phyloP scores from a whole-genome alignment of 2,888 invertebrate species.

The Plebejus anna region DNA sequence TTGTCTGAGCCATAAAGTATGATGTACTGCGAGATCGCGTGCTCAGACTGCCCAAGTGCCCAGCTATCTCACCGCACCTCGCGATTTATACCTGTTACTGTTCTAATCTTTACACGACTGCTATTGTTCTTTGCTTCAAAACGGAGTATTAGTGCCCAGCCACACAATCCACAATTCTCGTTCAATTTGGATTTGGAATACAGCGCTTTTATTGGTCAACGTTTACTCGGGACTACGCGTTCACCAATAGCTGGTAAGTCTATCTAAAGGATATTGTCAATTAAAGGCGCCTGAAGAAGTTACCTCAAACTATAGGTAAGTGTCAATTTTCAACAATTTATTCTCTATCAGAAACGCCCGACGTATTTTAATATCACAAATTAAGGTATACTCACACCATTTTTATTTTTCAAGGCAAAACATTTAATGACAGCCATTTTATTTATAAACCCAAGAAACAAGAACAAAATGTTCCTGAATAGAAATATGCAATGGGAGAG shows the following conservation, averaged over 20 bases:
- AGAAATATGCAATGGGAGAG: constrained; percentile 15
- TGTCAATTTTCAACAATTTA: too few relatives aligned
- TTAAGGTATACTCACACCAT: too few relatives aligned
- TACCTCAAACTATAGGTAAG: not conserved
- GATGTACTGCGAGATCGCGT: constrained; percentile 18
- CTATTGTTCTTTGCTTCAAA: not conserved
- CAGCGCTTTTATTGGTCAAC: not conserved
- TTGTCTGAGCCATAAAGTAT: constrained; percentile 19
- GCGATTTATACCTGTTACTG: constrained; percentile 20
- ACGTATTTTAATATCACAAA: too few relatives aligned
- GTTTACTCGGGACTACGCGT: not conserved
- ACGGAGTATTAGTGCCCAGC: not conserved
- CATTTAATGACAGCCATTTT: not conserved
- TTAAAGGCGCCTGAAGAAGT: not conserved
- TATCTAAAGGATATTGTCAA: not conserved
- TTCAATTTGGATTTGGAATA: not conserved
- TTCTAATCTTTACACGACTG: constrained; percentile 18
- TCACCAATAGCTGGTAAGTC: not conserved
- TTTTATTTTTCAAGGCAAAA: not conserved
- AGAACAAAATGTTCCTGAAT: constrained; percentile 15
- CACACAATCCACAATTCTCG: not conserved
- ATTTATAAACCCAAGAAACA: constrained; percentile 19
- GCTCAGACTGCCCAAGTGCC: not conserved
- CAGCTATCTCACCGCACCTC: constrained; percentile 20
- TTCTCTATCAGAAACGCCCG: too few relatives aligned